Percentiles rank a stretch among this genome's conserved stretches.
Evolutionary conservation across 2,888 invertebrate species (phyloP).

Genomic region (Eupeodes luniger): DNA sequence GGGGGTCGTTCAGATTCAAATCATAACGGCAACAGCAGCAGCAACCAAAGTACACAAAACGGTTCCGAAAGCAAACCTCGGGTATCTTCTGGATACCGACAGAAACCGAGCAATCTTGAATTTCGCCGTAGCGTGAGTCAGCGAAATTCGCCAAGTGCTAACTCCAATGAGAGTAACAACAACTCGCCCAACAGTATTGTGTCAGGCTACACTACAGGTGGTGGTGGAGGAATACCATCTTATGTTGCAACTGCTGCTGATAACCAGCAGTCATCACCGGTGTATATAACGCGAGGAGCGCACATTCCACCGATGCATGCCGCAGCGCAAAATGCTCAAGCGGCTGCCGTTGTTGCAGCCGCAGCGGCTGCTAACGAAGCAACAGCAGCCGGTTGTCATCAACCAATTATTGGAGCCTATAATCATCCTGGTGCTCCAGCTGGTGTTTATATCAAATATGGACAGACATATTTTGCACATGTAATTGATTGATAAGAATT

Average conservation of each 20-base stretch:
- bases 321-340: conserved; percentile 78
- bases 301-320: conserved; percentile 83
- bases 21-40: conserved; percentile 63
- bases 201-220: conserved; percentile 75
- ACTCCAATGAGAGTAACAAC: conserved; percentile 83
- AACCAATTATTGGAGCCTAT: conserved; percentile 85
- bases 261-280: conserved; percentile 78
- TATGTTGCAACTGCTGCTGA: conserved; percentile 77
- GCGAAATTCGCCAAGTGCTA: conserved; percentile 84
- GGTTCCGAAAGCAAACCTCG: conserved; percentile 74
- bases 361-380: conserved; percentile 79
- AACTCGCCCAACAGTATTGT: conserved; percentile 84
- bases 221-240: conserved; percentile 75
- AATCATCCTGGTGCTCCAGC: conserved; percentile 84
- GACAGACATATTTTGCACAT: conserved; percentile 84
- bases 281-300: conserved; percentile 82
- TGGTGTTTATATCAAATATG: conserved; percentile 84
- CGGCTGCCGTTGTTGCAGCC: conserved; percentile 82
- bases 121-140: conserved; percentile 83
- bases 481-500: conserved; percentile 78
- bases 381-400: conserved; percentile 81
- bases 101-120: conserved; percentile 81
- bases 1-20: conserved; percentile 63
- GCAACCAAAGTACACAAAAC: conserved; percentile 63
- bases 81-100: conserved; percentile 77